Percentiles rank a stretch among this genome's conserved stretches.
Evolutionary conservation across 2,888 invertebrate species (phyloP).

Genomic region (Parnassius mnemosyne): DNA sequence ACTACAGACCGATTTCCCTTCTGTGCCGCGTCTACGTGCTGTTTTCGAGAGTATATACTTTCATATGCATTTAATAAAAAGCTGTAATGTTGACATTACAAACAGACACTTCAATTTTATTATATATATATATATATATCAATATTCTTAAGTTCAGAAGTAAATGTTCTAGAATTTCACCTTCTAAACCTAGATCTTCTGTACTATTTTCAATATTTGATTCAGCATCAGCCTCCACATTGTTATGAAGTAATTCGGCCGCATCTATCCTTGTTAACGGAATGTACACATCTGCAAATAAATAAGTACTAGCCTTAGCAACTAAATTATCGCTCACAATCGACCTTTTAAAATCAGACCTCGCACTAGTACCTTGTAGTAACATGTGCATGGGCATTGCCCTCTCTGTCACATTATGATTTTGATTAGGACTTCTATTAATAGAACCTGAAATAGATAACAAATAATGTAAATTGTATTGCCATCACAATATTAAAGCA

Average conservation of each 20-base stretch:
- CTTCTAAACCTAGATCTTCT: slow-evolving; percentile 49
- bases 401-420: slow-evolving; percentile 46
- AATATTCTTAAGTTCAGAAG: not conserved
- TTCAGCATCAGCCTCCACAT: slow-evolving; percentile 39
- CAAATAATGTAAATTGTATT: not conserved
- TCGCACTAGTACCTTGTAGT: slow-evolving; percentile 49
- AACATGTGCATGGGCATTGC: slow-evolving; percentile 65
- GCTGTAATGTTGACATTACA: too few relatives aligned
- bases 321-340: too few relatives aligned
- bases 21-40: too few relatives aligned
- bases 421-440: slow-evolving; percentile 48
- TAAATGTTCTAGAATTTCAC: slow-evolving; percentile 34
- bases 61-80: too few relatives aligned
- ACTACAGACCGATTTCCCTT: too few relatives aligned
- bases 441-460: slow-evolving; percentile 37
- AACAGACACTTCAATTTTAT: too few relatives aligned
- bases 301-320: not conserved
- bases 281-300: slow-evolving; percentile 66
- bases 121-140: not conserved
- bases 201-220: slow-evolving; percentile 43
- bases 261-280: slow-evolving; percentile 66
- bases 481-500: too few relatives aligned
- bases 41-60: too few relatives aligned
- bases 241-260: slow-evolving; percentile 39
- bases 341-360: too few relatives aligned